Evolutionary conservation across 1,140 invertebrate species (phyloP), one percentile per base, ranked within the genome.

Genomic region (Leptopilina clavipes): DNA sequence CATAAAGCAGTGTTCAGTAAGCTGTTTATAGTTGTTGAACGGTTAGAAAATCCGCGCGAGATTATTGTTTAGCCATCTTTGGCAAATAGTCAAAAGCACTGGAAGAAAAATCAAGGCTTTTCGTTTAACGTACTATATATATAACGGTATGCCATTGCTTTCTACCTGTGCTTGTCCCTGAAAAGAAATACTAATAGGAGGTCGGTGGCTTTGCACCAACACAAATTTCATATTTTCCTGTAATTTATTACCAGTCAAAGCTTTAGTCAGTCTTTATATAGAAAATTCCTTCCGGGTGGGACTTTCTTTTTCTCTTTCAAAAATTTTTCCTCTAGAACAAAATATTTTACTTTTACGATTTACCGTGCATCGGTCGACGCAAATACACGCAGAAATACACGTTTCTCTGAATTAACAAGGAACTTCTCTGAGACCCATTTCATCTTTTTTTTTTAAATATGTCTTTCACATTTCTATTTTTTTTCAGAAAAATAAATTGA

Each of bases 41-140:
- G 12, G 59, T n/a, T 52, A 3, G 56, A 65, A 65, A 65, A 65
- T 65, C 56, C 12, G 56, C 25, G 56, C 59, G 59, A 65, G 14
- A 31, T 12, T 65, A 65, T n/a, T 65, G 59, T 65, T 65, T 65
- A 65, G 59, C 11, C 59, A 65, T 31, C 59, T 25, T 65, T 65
- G 9, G 59, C 12, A 12, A 65, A 31, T 31, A 31, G 19, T 65
- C 22, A 65, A 65, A 65, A 65, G 59, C 59, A 65, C 12, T 31
- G 59, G 59, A 65, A 31, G 59, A 65, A 65, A 65, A 65, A 65
- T 65, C 59, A 65, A 65, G 59, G 59, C 25, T 65, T 65, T 65
- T 65, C 56, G 56, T 65, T 40, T 31, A 65, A 65, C 59, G 19
- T 22, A 31, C 19, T 31, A 40, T 40, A 40, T 40, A 40, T 40